Percentiles rank a stretch among this genome's conserved stretches.
phyloP scores from a whole-genome alignment of 2,888 invertebrate species.

The Alcis repandata region DNA sequence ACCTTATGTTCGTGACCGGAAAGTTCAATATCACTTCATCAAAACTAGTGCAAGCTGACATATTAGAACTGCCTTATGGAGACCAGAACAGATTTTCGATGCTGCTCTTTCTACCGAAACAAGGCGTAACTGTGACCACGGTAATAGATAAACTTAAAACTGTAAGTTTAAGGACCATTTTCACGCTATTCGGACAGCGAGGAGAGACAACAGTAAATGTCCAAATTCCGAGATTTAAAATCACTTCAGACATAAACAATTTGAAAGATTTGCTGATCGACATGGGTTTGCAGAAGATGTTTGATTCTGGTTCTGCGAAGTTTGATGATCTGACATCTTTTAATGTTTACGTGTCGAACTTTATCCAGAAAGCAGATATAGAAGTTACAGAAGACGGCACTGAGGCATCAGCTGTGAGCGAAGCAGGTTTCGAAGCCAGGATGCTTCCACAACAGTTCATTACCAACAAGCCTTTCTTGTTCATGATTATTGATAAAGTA shows the following conservation, averaged over 20 bases:
- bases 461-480: conserved; percentile 75
- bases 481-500: conserved; percentile 72
- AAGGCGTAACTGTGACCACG: conserved; percentile 67
- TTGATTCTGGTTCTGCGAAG: conserved; percentile 60
- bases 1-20: conserved; percentile 65
- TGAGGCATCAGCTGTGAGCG: conserved; percentile 61
- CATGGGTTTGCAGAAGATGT: conserved; percentile 73
- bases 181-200: conserved; percentile 69
- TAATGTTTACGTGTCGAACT: conserved; percentile 63
- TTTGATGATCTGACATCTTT: conserved; percentile 62
- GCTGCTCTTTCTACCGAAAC: conserved; percentile 87
- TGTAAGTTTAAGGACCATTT: conserved; percentile 77
- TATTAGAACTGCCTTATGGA: conserved; percentile 75
- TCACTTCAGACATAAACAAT: conserved; percentile 79
- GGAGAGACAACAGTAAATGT: conserved; percentile 80
- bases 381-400: conserved; percentile 77
- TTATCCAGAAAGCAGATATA: conserved; percentile 76
- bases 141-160: conserved; percentile 81
- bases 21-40: conserved; percentile 57
- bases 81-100: conserved; percentile 83
- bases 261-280: conserved; percentile 76
- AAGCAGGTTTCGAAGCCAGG: conserved; percentile 55
- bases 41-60: conserved; percentile 57
- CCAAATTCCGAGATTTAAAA: conserved; percentile 87
- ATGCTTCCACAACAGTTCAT: conserved; percentile 56